Conservation (phyloP, 2,888 invertebrate species). For the Cephus spinipes region DNA sequence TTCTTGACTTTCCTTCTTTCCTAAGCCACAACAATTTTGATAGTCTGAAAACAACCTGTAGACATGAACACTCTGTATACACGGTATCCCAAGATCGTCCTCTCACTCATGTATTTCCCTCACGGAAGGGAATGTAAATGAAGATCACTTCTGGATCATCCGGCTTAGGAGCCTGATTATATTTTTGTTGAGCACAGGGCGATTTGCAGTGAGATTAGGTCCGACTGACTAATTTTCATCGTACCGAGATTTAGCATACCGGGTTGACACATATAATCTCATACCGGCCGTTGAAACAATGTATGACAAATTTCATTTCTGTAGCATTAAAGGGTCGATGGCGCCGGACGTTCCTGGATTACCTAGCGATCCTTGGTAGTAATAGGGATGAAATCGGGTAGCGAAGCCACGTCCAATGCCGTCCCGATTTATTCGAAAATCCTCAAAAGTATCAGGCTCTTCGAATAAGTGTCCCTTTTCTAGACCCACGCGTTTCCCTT, state of each 20-base stretch:
- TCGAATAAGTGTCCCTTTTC: constrained; percentile 27
- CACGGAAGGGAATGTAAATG: not conserved
- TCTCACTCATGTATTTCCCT: not conserved
- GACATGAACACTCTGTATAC: not conserved
- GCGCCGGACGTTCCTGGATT: constrained; percentile 41
- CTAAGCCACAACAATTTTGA: no score
- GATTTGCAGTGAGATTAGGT: not conserved
- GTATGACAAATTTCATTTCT: constrained; percentile 28
- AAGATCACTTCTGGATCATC: not conserved
- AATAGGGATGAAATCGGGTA: not conserved
- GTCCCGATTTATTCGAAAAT: constrained; percentile 51
- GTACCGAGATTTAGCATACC: constrained; percentile 19
- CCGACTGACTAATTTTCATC: constrained; percentile 19
- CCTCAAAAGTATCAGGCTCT: constrained; percentile 46
- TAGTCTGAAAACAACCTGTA: not conserved
- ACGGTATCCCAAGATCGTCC: not conserved
- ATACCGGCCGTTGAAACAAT: constrained; percentile 5
- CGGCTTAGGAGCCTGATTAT: not conserved
- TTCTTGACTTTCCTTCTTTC: no score
- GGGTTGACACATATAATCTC: constrained; percentile 11
- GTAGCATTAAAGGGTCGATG: constrained; percentile 23
- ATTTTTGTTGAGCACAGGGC: not conserved
- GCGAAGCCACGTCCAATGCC: constrained; percentile 15
- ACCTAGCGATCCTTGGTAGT: constrained; percentile 29
- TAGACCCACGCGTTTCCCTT: constrained; percentile 29